Evolutionary conservation across 2,797 vertebrate species (phyloP).

Genomic region (Melanotaenia nigrans): DNA sequence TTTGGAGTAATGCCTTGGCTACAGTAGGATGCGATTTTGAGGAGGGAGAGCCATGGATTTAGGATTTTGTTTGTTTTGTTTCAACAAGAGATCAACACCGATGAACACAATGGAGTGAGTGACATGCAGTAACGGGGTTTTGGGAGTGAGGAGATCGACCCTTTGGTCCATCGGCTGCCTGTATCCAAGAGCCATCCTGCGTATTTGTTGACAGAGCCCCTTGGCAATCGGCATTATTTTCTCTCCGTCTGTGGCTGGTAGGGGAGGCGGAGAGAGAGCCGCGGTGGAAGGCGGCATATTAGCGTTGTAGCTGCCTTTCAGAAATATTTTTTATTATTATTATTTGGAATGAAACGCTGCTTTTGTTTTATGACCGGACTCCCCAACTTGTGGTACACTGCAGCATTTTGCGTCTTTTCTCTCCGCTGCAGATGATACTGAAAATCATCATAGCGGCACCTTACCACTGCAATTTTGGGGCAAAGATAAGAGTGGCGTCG

Average conservation of each 20-base stretch:
- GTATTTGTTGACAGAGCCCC: constrained; percentile 75
- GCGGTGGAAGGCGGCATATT: constrained; percentile 71
- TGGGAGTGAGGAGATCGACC: constrained; percentile 75
- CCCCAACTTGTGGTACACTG: constrained; percentile 80
- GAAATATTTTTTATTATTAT: constrained; percentile 49
- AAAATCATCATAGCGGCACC: constrained; percentile 67
- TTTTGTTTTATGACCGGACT: constrained; percentile 70
- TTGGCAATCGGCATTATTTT: constrained; percentile 77
- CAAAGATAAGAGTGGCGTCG: constrained; percentile 83
- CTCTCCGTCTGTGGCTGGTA: constrained; percentile 74
- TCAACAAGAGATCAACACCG: constrained; percentile 56
- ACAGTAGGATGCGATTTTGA: constrained; percentile 68
- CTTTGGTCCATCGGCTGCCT: constrained; percentile 66
- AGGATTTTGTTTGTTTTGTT: constrained; percentile 62
- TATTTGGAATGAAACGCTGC: constrained; percentile 74
- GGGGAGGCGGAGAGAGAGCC: constrained; percentile 77
- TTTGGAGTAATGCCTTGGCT: constrained; percentile 67
- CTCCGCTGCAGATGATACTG: constrained; percentile 80
- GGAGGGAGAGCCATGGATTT: constrained; percentile 73
- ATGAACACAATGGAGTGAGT: constrained; percentile 78
- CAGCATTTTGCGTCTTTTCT: constrained; percentile 80
- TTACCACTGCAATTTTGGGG: constrained; percentile 83
- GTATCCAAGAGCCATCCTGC: constrained; percentile 66
- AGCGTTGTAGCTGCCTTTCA: constrained; percentile 64
- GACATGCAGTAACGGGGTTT: constrained; percentile 59